Conservation (phyloP, 2,113 vertebrate genomes). For the Tichodroma muraria region DNA sequence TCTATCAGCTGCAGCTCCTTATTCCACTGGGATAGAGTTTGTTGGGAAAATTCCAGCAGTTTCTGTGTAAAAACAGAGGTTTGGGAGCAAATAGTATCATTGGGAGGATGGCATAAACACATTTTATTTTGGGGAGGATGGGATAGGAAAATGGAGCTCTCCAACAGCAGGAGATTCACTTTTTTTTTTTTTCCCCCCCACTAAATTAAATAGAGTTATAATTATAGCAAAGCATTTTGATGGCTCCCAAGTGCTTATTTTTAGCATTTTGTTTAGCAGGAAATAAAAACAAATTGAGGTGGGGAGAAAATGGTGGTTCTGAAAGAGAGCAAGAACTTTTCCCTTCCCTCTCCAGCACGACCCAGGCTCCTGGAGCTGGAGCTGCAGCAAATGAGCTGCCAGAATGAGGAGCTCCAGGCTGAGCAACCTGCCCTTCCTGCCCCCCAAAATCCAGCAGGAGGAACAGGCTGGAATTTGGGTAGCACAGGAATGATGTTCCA, state of each 20-base stretch:
- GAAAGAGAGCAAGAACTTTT: not conserved
- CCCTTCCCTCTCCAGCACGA: not conserved
- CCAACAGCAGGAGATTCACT: not conserved
- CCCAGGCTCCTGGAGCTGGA: not conserved
- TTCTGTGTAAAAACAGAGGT: not conserved
- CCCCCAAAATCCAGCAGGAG: not conserved
- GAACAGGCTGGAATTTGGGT: not conserved
- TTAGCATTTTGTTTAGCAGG: slow-evolving; percentile 12
- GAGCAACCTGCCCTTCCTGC: not conserved
- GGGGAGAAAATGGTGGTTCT: not conserved
- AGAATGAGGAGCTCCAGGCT: not conserved
- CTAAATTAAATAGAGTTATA: not conserved
- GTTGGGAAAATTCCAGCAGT: not conserved
- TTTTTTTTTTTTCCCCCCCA: not conserved
- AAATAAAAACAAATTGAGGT: not conserved
- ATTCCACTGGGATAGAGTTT: not conserved
- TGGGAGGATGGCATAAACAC: not conserved
- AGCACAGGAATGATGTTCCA: not conserved
- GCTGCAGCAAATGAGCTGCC: not conserved
- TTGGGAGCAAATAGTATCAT: not conserved
- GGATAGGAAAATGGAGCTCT: not conserved
- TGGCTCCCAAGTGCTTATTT: slow-evolving; percentile 6
- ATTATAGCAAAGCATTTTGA: not conserved
- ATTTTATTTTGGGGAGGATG: not conserved
- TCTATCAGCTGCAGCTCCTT: not conserved